Base-by-base conservation (phyloP, 2,888 invertebrate genomes). In the Pyrrhia umbra region DNA sequence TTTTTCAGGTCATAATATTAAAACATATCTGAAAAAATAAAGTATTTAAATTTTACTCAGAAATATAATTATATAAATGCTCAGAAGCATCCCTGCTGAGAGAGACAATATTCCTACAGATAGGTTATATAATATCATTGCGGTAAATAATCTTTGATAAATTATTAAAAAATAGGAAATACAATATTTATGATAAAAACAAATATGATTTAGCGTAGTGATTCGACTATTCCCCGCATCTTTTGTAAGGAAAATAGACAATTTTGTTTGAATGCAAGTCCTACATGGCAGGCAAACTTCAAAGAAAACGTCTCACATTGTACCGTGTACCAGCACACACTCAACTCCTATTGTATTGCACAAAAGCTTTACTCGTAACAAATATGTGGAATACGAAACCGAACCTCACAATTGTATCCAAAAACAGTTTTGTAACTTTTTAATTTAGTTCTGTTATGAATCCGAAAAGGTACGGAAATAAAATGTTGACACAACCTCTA, bases 361-460 rank as follows among this genome's bases (percentile, higher is more conserved):
- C 69, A 75, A 75, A 75, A 69, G 70, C 63, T 15, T 51, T 16
- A 37, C 45, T 23, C 68, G n/a, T 30, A 50, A 58, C 63, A 57
- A 61, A 72, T 54, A 74, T 43, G 13, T 58, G 23, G 9, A 58
- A 55, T 27, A 21, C 16, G 47, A 39, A 58, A 62, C 43, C 55
- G 47, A 71, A 72, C 50, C 54, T 45, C 39, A 39, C 37, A 58
- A 63, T 55, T 50, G 16, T 20, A n/a, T 6, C 25, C 42, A 42
- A 70, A 61, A 50, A 23, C 18, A 8, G 20, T 54, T 30, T 43
- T 8, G 46, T 45, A 49, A 16, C 50, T 40, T 34, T 60, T 49
- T 52, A 42, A 40, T 45, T 20, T 37, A 20, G 56, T 43, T 23
- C 23, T 8, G 5, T 42, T 47, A 6, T 16, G 21, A 23, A 52